Percentiles rank a stretch among this genome's conserved stretches.
These are phyloP conservation scores for Drosophila hydei DNA, from an alignment of 1,140 invertebrate species.

Conservation along the genomic window DNA sequence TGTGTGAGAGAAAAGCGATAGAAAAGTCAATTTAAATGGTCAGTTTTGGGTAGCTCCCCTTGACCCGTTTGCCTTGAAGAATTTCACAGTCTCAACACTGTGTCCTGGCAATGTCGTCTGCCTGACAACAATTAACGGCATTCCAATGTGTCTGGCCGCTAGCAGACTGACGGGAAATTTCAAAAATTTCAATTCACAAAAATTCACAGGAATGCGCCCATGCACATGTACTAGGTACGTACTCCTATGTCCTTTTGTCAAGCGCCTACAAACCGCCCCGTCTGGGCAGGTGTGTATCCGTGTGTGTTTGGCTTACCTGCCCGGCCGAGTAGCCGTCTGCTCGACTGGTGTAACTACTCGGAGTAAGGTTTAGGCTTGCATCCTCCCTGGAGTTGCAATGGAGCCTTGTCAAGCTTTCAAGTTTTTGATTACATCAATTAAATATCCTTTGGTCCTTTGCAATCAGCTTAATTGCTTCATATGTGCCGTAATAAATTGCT, in stretches of 20 bases:
- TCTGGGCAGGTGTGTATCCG: slow-evolving; percentile 4
- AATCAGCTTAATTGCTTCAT: slow-evolving; percentile 24
- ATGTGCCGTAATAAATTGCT: not conserved
- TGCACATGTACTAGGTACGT: slow-evolving; percentile 42
- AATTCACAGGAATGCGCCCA: slow-evolving; percentile 70
- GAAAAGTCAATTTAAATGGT: slow-evolving; percentile 3
- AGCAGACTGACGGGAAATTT: slow-evolving; percentile 77
- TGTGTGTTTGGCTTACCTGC: not conserved
- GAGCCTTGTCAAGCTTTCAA: slow-evolving; percentile 12
- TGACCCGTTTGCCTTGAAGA: not conserved
- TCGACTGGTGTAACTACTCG: slow-evolving; percentile 5
- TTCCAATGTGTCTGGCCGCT: slow-evolving; percentile 70
- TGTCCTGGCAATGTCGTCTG: slow-evolving; percentile 32
- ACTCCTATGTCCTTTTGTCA: slow-evolving; percentile 21
- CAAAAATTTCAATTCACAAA: slow-evolving; percentile 81
- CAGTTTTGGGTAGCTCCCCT: not conserved
- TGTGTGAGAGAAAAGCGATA: not conserved
- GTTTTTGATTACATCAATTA: slow-evolving; percentile 16
- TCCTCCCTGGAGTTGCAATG: slow-evolving; percentile 16
- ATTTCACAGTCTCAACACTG: not conserved
- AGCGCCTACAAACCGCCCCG: not conserved
- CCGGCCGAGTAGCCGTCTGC: not conserved
- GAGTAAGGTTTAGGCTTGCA: not conserved
- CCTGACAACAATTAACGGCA: slow-evolving; percentile 71
- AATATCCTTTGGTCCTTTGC: slow-evolving; percentile 11